Conservation (phyloP, 2,797 vertebrate genomes). For the Hippoglossus hippoglossus region DNA sequence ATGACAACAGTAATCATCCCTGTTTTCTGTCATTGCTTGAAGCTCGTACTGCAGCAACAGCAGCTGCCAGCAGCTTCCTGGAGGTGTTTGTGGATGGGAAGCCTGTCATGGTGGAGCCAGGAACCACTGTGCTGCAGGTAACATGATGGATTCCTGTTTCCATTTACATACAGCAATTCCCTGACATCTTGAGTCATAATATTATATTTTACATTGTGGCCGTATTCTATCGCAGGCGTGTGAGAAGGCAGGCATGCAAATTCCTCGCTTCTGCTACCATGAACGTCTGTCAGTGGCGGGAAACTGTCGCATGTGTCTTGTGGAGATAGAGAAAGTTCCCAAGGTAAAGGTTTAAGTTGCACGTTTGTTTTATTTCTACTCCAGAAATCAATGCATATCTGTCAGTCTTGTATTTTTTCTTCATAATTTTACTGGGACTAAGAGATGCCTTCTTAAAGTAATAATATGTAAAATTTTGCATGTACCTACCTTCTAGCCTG, state of each 20-base stretch:
- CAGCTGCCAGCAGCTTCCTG: constrained; percentile 85
- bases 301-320: constrained; percentile 98
- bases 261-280: constrained; percentile 97
- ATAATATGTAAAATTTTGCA: no score
- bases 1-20: background rate
- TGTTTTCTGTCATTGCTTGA: constrained; percentile 30
- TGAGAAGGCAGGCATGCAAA: constrained; percentile 94
- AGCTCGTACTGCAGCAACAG: constrained; percentile 84
- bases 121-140: constrained; percentile 93
- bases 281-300: constrained; percentile 95
- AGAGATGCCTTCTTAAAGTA: background rate
- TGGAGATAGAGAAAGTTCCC: constrained; percentile 93
- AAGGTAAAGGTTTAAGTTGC: constrained; percentile 64
- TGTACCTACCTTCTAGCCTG: constrained; percentile 83
- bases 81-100: constrained; percentile 94
- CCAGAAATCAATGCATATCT: background rate
- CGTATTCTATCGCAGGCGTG: constrained; percentile 85
- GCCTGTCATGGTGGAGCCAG: constrained; percentile 89
- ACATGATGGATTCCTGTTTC: background rate
- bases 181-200: background rate
- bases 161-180: background rate
- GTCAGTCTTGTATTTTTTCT: background rate
- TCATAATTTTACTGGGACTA: background rate
- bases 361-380: constrained; percentile 9
- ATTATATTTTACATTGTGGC: constrained; percentile 8